These are phyloP conservation scores for Bradypodion pumilum DNA, from an alignment of 2,797 vertebrate species.

Conservation along the genomic window DNA sequence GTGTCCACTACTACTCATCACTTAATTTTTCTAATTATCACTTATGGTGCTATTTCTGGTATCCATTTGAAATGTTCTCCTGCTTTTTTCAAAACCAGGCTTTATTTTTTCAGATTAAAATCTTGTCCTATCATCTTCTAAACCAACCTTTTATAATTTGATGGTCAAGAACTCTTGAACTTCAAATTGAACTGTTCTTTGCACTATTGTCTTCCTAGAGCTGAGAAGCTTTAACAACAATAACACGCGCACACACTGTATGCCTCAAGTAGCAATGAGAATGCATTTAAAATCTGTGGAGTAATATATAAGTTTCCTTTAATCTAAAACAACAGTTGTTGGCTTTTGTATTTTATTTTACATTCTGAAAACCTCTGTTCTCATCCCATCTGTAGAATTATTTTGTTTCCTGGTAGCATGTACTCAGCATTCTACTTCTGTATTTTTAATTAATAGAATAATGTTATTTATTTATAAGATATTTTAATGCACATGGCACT, in stretches of 20 bases:
- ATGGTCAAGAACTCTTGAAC: background rate
- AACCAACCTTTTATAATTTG: background rate
- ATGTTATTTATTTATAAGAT: constrained; percentile 11
- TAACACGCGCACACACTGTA: background rate
- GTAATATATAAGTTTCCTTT: constrained; percentile 36
- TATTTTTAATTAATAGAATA: constrained; percentile 47
- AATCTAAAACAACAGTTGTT: constrained; percentile 49
- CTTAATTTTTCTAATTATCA: background rate
- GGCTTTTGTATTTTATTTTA: constrained; percentile 28
- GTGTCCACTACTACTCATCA: background rate
- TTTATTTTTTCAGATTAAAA: background rate
- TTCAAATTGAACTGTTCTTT: constrained; percentile 6
- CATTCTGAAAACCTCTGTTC: constrained; percentile 36
- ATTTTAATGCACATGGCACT: background rate
- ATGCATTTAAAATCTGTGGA: background rate
- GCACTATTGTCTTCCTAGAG: constrained; percentile 20
- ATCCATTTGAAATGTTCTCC: background rate
- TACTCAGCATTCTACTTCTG: constrained; percentile 50
- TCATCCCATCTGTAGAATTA: background rate
- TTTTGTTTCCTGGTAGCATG: constrained; percentile 36
- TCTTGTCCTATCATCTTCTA: background rate
- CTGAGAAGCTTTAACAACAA: background rate
- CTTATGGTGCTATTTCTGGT: background rate
- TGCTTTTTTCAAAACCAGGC: background rate
- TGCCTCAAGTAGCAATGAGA: constrained; percentile 38